A percentile compares a stretch with the other conserved stretches of the same genome.
These are phyloP conservation scores for Spea multiplicata DNA, from an alignment of 2,113 vertebrate genomes.

Conservation along the genomic window DNA sequence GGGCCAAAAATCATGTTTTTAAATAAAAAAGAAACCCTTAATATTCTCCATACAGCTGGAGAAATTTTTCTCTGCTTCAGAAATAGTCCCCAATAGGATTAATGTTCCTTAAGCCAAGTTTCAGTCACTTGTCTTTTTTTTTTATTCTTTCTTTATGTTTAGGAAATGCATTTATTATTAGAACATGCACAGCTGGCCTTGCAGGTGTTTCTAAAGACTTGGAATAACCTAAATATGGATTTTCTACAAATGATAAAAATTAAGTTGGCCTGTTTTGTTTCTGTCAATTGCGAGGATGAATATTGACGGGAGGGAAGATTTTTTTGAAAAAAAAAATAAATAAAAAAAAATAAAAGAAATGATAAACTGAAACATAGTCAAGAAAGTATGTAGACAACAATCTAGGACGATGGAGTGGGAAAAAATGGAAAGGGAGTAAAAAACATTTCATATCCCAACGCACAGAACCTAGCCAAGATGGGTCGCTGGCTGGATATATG, in stretches of 20 bases:
- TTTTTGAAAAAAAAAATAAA: too few relatives aligned
- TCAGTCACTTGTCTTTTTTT: not conserved
- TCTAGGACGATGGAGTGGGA: too few relatives aligned
- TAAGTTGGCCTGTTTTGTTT: too few relatives aligned
- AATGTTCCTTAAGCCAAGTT: constrained; percentile 12
- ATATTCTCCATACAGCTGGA: constrained; percentile 21
- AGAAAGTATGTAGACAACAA: too few relatives aligned
- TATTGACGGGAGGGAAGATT: too few relatives aligned
- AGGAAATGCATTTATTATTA: constrained; percentile 19
- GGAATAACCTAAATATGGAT: not conserved
- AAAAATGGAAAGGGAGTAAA: too few relatives aligned
- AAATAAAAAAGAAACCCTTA: constrained; percentile 1
- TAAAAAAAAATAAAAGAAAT: too few relatives aligned
- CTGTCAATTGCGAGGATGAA: too few relatives aligned
- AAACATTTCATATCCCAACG: too few relatives aligned
- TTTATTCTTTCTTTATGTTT: not conserved
- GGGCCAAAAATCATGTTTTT: constrained; percentile 10
- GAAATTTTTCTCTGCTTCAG: constrained; percentile 6
- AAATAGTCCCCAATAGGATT: constrained; percentile 8
- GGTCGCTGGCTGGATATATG: too few relatives aligned
- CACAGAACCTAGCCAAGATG: too few relatives aligned
- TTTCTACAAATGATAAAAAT: not conserved
- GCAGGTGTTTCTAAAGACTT: constrained; percentile 26
- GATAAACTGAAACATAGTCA: too few relatives aligned
- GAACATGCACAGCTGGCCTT: constrained; percentile 24